A percentile compares a stretch with the other conserved stretches of the same genome.
Conservation (phyloP, 2,113 vertebrate genomes). For the Oenanthe oenanthe region DNA sequence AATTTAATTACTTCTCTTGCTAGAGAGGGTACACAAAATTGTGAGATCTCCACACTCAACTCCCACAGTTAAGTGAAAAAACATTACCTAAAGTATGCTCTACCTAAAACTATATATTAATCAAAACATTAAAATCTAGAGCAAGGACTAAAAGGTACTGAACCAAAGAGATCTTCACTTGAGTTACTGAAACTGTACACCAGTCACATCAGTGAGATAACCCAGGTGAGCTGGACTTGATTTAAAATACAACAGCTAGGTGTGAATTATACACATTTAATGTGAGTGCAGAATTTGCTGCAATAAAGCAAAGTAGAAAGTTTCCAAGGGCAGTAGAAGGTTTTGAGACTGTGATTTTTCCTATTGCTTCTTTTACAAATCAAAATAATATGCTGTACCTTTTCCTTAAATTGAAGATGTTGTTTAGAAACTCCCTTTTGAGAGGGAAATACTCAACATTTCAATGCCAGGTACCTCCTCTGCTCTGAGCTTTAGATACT, state of each 20-base stretch:
- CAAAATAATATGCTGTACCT: background rate
- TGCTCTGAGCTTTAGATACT: background rate
- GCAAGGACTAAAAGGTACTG: background rate
- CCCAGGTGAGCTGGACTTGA: background rate
- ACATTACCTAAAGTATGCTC: background rate
- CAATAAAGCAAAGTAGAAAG: background rate
- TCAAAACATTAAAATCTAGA: background rate
- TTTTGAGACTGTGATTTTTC: background rate
- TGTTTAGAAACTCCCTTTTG: background rate
- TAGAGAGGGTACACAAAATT: background rate
- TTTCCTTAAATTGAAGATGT: background rate
- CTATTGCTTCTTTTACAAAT: background rate
- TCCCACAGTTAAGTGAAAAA: background rate
- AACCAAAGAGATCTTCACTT: background rate
- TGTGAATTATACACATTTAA: background rate
- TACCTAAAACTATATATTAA: background rate
- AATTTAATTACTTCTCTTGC: background rate
- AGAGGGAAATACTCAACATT: background rate
- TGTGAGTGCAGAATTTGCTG: background rate
- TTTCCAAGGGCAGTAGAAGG: background rate
- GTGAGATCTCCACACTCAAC: background rate
- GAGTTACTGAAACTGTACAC: background rate
- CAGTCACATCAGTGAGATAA: background rate
- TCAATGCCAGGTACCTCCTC: background rate
- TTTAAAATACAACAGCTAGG: background rate